These are phyloP conservation scores for Chinchilla lanigera DNA, from an alignment of 2,113 vertebrate species.

Conservation along the genomic window DNA sequence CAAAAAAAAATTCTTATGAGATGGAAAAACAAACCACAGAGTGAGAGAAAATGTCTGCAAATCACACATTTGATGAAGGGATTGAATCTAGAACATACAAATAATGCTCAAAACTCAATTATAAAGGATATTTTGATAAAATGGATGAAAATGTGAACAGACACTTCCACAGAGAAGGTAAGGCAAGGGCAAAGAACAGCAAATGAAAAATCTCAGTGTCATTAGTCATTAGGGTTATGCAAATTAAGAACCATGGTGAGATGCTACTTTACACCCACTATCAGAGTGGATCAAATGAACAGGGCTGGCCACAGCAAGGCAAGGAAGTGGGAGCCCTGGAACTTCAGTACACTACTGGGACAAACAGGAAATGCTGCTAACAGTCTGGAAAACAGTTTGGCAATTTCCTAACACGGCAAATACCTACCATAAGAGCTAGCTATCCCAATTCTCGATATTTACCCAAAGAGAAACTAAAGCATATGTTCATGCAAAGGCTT, in stretches of 20 bases:
- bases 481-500: background rate
- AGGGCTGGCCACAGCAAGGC: background rate
- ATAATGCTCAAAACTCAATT: constrained; percentile 37
- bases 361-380: background rate
- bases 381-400: background rate
- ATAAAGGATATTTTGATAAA: constrained; percentile 18
- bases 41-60: background rate
- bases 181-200: background rate
- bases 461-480: background rate
- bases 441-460: background rate
- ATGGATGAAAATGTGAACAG: background rate
- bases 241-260: constrained; percentile 26
- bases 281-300: background rate
- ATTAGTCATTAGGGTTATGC: background rate
- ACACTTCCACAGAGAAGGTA: background rate
- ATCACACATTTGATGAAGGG: background rate
- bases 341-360: background rate
- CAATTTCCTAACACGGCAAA: background rate
- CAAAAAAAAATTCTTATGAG: background rate
- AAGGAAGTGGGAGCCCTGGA: background rate
- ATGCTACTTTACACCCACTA: background rate
- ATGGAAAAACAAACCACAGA: background rate
- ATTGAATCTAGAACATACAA: constrained; percentile 28
- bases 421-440: background rate
- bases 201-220: background rate